Base-by-base conservation (phyloP, 2,888 invertebrate genomes). In the Cryptus viduatorius region DNA sequence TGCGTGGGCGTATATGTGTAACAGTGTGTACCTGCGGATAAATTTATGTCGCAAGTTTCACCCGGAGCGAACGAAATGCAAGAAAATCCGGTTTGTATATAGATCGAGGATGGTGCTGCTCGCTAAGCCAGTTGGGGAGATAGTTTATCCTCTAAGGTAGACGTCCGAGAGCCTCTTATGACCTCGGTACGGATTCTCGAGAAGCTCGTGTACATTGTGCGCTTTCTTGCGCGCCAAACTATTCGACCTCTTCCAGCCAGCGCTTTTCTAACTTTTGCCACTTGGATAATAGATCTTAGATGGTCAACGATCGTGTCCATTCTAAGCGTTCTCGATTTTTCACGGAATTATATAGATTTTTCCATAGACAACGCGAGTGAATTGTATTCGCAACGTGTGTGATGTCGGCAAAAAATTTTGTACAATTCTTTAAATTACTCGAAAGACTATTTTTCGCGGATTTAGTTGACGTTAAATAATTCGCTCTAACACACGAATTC, bases 11-110 rank as follows among this genome's bases (percentile, higher is more conserved):
- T 61, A 46, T 14, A 56, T 50, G 76, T 56, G 29, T 50, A 37
- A 37, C 37, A 37, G 42, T 29, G 79, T 71, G 31, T 24, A 75
- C 83, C 79, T 71, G 42, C 46, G 86, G 86, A 86, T 87, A 87
- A 90, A 91, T 91, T 90, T 90, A 89, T 89, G 89, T 86, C 87
- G 84, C 85, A 89, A 90, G 89, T 90, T 90, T 90, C 82, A 83
- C 86, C 85, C 76, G 24, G 65, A 42, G 72, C 86, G 76, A 86
- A 86, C 86, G 86, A 86, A 90, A 90, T 89, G 86, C 87, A 75
- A 73, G 83, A 72, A 87, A 88, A 91, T 89, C 86, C 87, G 85
- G 85, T 85, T 87, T 88, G 88, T 89, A 89, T 90, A 90, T 88
- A 89, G 89, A 85, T 87, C 83, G 68, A 19, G 69, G 31, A 44